Conservation (phyloP, 2,888 invertebrate species). For the Vesta saturnalis region DNA sequence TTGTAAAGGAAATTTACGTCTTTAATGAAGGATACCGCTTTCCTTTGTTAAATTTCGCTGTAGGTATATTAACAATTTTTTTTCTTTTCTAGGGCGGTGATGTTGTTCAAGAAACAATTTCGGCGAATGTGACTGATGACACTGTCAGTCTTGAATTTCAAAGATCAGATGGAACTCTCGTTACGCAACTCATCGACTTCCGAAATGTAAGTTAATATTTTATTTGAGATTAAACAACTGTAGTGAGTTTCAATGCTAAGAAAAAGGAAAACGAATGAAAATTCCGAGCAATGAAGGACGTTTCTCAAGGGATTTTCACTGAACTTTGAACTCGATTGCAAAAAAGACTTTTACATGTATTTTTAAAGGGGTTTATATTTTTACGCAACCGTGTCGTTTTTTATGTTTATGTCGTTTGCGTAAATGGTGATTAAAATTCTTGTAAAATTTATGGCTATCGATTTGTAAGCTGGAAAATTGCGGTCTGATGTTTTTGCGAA, state of each 20-base stretch:
- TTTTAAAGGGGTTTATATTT: conserved; percentile 21
- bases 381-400: not conserved
- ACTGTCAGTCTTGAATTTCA: conserved; percentile 89
- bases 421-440: not conserved
- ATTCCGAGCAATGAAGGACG: conserved; percentile 22
- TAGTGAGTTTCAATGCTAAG: conserved; percentile 20
- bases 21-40: too few relatives aligned
- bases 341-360: conserved; percentile 22
- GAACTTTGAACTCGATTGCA: conserved; percentile 30
- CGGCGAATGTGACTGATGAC: conserved; percentile 91
- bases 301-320: conserved; percentile 27
- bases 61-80: conserved; percentile 30
- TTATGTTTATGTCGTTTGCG: not conserved
- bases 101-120: conserved; percentile 91
- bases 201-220: conserved; percentile 78
- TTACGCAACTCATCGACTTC: conserved; percentile 94
- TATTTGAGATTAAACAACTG: conserved; percentile 23
- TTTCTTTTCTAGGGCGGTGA: conserved; percentile 83
- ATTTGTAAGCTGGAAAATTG: conserved; percentile 28
- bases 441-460: conserved; percentile 19
- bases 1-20: too few relatives aligned
- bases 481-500: conserved; percentile 25
- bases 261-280: conserved; percentile 22
- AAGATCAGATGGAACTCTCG: conserved; percentile 88
- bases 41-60: conserved; percentile 24